Evolutionary conservation across 1,140 invertebrate species (phyloP).

Genomic region (Vanessa tameamea): DNA sequence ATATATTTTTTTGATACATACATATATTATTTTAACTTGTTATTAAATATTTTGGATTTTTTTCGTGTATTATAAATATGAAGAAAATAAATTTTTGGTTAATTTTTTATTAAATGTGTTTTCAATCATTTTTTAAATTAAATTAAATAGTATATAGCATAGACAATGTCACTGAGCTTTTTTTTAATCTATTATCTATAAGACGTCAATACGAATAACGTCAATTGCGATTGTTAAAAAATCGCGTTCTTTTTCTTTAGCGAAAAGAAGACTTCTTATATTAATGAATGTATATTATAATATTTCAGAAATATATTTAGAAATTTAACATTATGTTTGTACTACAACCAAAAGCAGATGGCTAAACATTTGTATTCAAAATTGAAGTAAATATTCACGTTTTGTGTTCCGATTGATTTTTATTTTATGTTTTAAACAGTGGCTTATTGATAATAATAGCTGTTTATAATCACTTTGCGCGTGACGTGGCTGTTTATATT

Average conservation of each 20-base stretch:
- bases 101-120: no score
- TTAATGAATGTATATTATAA: conserved; percentile 7
- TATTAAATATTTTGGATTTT: no score
- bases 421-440: conserved; percentile 74
- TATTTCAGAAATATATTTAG: conserved; percentile 10
- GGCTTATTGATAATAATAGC: conserved; percentile 76
- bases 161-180: not conserved
- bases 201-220: conserved; percentile 43
- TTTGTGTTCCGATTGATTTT: conserved; percentile 69
- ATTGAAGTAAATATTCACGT: conserved; percentile 44
- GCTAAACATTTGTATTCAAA: conserved; percentile 38
- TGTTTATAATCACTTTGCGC: conserved; percentile 67
- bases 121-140: no score
- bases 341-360: conserved; percentile 22
- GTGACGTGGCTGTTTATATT: conserved; percentile 68
- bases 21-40: no score
- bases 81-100: no score
- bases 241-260: conserved; percentile 32
- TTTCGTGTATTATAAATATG: no score
- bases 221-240: conserved; percentile 35
- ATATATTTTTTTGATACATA: no score
- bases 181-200: not conserved
- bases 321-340: conserved; percentile 14
- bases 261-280: conserved; percentile 13
- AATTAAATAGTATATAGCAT: not conserved